A percentile compares a stretch with the other conserved stretches of the same genome.
These are phyloP conservation scores for Caenorhabditis panamensis DNA, from an alignment of 2,888 invertebrate genomes.

Conservation along the genomic window DNA sequence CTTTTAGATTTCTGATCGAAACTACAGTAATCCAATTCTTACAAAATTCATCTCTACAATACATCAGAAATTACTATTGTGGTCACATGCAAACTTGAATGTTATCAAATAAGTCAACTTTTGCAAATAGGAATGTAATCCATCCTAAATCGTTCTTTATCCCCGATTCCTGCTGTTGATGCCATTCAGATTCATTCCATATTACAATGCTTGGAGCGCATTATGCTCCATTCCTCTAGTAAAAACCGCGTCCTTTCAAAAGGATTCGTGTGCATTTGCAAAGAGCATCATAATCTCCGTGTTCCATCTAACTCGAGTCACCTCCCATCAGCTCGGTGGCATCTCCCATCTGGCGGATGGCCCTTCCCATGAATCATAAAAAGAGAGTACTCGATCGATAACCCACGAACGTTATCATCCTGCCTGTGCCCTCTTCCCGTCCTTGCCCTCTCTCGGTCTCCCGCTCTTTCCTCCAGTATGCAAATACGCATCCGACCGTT, in stretches of 20 bases:
- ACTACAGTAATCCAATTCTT: no score
- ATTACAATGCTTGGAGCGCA: no score
- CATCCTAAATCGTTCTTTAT: no score
- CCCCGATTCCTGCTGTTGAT: no score
- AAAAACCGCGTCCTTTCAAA: background rate
- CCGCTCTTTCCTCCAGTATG: slow-evolving; percentile 23
- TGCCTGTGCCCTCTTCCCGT: background rate
- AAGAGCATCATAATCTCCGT: background rate
- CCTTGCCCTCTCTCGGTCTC: slow-evolving; percentile 14
- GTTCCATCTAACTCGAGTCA: background rate
- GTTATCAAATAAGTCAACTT: no score
- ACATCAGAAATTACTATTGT: no score
- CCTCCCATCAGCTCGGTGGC: slow-evolving; percentile 1
- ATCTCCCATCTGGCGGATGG: slow-evolving; percentile 1
- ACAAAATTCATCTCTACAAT: no score
- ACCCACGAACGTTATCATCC: slow-evolving; percentile 12
- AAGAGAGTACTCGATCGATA: slow-evolving; percentile 7
- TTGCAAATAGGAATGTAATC: no score
- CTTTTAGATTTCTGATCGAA: no score
- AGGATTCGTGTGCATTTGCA: background rate
- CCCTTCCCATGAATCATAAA: slow-evolving; percentile 6
- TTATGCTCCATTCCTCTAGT: no score
- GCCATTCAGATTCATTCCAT: no score
- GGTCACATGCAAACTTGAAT: no score
- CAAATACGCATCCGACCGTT: slow-evolving; percentile 22